phyloP scores from a whole-genome alignment of 2,797 vertebrate species.

The Malurus splendens region DNA sequence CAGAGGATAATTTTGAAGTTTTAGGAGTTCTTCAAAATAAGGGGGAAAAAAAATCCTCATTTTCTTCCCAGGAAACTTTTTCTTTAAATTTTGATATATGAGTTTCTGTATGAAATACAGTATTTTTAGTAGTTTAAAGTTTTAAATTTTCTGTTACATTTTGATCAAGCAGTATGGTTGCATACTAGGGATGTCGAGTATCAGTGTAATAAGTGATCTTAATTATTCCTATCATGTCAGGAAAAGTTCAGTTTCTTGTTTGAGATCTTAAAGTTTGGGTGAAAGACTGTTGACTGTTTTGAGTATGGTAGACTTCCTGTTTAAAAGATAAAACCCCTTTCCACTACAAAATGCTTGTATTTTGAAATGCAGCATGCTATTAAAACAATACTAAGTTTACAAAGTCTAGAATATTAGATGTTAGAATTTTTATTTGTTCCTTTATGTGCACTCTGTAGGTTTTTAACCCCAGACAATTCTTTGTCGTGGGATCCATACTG shows the following conservation, averaged over 20 bases:
- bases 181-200: background rate
- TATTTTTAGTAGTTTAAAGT: background rate
- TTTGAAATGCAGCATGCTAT: background rate
- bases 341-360: background rate
- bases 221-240: background rate
- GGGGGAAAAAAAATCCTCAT: fast-evolving
- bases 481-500: background rate
- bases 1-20: background rate
- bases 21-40: background rate
- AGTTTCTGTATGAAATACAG: background rate
- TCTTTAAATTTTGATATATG: background rate
- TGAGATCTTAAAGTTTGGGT: background rate
- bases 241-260: background rate
- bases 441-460: background rate
- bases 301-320: background rate
- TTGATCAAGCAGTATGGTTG: background rate
- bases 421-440: background rate
- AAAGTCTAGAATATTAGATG: background rate
- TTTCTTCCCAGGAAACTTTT: background rate
- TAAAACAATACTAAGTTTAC: background rate
- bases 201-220: background rate
- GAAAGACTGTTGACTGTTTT: background rate
- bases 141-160: background rate
- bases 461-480: background rate
- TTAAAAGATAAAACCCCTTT: background rate